Percentiles rank a stretch among this genome's conserved stretches.
Evolutionary conservation across 2,888 invertebrate genomes (phyloP).

Genomic region (Vanessa cardui): DNA sequence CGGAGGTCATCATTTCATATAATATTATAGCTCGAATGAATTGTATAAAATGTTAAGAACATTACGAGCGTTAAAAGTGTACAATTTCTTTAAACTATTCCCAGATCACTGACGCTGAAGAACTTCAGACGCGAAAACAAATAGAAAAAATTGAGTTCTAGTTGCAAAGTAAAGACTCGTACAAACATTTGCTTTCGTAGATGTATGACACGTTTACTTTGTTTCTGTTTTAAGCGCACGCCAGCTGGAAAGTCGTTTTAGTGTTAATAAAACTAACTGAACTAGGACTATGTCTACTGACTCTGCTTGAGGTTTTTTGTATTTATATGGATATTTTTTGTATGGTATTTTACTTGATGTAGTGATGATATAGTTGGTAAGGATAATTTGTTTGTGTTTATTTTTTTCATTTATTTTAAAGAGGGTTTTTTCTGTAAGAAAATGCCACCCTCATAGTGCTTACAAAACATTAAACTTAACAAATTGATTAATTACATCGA

Average conservation of each 20-base stretch:
- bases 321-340: too few species aligned
- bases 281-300: not conserved
- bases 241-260: not conserved
- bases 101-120: not conserved
- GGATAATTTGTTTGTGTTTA: too few species aligned
- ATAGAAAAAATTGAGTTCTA: not conserved
- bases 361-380: too few species aligned
- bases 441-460: too few species aligned
- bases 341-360: too few species aligned
- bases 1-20: too few species aligned
- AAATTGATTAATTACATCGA: too few species aligned
- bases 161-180: not conserved
- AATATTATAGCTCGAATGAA: too few species aligned
- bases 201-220: conserved; percentile 8
- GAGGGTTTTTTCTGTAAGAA: too few species aligned
- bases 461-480: too few species aligned
- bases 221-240: conserved; percentile 4
- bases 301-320: not conserved
- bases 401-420: too few species aligned
- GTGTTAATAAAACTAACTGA: conserved; percentile 1
- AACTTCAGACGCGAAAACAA: conserved; percentile 1
- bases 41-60: too few species aligned
- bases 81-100: not conserved
- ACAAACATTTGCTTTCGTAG: not conserved
- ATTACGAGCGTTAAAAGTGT: not conserved